A percentile compares a stretch with the other conserved stretches of the same genome.
These are phyloP conservation scores for Epinephelus awoara DNA, from an alignment of 2,797 vertebrate species.

Conservation along the genomic window DNA sequence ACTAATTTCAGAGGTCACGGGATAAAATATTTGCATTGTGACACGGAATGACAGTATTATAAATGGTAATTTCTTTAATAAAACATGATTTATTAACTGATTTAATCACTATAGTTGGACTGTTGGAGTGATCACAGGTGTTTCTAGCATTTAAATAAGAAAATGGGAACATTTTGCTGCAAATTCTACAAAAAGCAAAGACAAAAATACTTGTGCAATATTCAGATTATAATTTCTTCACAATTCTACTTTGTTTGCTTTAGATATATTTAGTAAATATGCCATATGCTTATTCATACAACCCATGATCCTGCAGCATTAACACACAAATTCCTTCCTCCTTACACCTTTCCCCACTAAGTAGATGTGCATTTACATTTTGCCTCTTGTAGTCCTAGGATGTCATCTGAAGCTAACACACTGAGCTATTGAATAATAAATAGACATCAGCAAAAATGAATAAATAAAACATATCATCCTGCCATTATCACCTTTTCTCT, in stretches of 20 bases:
- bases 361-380: slow-evolving; percentile 70
- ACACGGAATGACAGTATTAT: slow-evolving; percentile 10
- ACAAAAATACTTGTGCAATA: not conserved
- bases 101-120: not conserved
- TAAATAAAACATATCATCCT: slow-evolving; percentile 81
- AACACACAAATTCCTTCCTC: slow-evolving; percentile 51
- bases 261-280: slow-evolving; percentile 18
- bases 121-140: slow-evolving; percentile 12
- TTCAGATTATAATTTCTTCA: slow-evolving; percentile 2
- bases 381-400: slow-evolving; percentile 63
- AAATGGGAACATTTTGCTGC: not conserved
- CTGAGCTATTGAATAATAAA: slow-evolving; percentile 79
- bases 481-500: slow-evolving; percentile 76
- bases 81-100: slow-evolving; percentile 16
- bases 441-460: slow-evolving; percentile 77
- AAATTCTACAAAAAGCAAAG: not conserved
- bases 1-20: slow-evolving; percentile 29
- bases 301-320: slow-evolving; percentile 40
- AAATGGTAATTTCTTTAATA: slow-evolving; percentile 26
- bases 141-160: not conserved
- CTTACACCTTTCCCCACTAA: slow-evolving; percentile 53
- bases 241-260: slow-evolving; percentile 7
- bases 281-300: slow-evolving; percentile 48
- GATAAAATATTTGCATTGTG: slow-evolving; percentile 11
- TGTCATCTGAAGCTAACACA: slow-evolving; percentile 73